Conservation (phyloP, 2,888 invertebrate genomes). For the Archaeoteleia sp. region DNA sequence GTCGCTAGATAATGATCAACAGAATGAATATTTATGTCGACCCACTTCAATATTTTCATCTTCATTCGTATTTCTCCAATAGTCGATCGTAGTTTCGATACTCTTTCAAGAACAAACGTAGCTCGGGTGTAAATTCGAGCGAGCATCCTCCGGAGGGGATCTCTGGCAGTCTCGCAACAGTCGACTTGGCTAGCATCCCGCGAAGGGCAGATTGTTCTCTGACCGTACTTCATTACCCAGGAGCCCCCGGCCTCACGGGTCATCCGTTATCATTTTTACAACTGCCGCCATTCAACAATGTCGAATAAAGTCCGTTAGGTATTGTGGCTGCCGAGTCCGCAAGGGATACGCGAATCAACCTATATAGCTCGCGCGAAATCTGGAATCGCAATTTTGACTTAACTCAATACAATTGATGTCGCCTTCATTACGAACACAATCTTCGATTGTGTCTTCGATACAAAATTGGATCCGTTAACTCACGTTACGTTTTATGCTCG, state of each 20-base stretch:
- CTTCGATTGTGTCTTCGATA: no score
- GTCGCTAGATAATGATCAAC: no score
- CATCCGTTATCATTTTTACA: conserved; percentile 75
- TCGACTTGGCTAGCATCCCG: conserved; percentile 54
- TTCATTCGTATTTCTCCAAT: not conserved
- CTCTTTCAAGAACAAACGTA: conserved; percentile 7
- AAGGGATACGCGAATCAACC: conserved; percentile 56
- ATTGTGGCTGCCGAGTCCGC: conserved; percentile 65
- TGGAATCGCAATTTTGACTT: conserved; percentile 31
- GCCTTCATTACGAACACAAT: no score
- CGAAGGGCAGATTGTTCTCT: conserved; percentile 64
- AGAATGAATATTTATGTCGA: no score
- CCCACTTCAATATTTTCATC: no score
- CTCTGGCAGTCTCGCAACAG: conserved; percentile 56
- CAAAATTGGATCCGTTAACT: no score
- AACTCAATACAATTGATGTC: no score
- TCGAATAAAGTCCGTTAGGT: conserved; percentile 75
- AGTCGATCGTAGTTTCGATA: not conserved
- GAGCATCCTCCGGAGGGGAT: conserved; percentile 59
- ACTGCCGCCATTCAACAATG: conserved; percentile 75
- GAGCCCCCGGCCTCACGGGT: conserved; percentile 70
- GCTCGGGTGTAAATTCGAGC: conserved; percentile 65
- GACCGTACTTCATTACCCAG: conserved; percentile 75
- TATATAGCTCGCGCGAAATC: conserved; percentile 57
- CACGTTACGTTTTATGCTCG: no score